phyloP scores from a whole-genome alignment of 1,140 invertebrate species.

The Drosophila virilis region DNA sequence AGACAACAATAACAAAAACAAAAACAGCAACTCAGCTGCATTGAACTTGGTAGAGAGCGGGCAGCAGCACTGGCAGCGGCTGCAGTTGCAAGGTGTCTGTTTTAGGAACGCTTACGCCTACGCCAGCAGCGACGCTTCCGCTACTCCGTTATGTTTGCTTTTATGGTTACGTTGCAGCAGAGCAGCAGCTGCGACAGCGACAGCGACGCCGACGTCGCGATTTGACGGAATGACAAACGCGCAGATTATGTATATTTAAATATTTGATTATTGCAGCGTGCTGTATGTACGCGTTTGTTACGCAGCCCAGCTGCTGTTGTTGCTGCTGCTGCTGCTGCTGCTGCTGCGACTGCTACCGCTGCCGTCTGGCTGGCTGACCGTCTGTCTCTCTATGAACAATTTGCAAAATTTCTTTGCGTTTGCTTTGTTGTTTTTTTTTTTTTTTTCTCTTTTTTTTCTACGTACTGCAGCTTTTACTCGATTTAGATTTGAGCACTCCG shows the following conservation, averaged over 20 bases:
- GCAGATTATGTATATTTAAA: slow-evolving; percentile 61
- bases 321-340: slow-evolving; percentile 9
- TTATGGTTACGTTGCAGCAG: slow-evolving; percentile 37
- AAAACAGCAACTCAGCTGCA: slow-evolving; percentile 17
- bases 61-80: slow-evolving; percentile 10
- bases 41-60: slow-evolving; percentile 26
- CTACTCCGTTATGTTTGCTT: slow-evolving; percentile 24
- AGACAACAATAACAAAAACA: slow-evolving; percentile 18
- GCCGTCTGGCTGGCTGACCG: slow-evolving; percentile 7
- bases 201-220: slow-evolving; percentile 34
- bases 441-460: slow-evolving; percentile 27
- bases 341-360: not conserved
- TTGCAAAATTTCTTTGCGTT: slow-evolving; percentile 46
- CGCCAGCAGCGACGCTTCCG: slow-evolving; percentile 31
- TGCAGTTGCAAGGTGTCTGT: slow-evolving; percentile 61
- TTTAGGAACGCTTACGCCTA: slow-evolving; percentile 29
- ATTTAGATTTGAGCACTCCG: slow-evolving; percentile 22
- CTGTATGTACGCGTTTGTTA: slow-evolving; percentile 44
- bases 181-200: slow-evolving; percentile 16
- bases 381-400: slow-evolving; percentile 40
- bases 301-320: slow-evolving; percentile 63
- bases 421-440: slow-evolving; percentile 34
- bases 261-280: slow-evolving; percentile 46
- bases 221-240: slow-evolving; percentile 41
- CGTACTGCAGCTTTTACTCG: slow-evolving; percentile 42